Percentiles rank a stretch among this genome's conserved stretches.
Evolutionary conservation across 2,113 vertebrate species (phyloP).

Genomic region (Tetrax tetrax): DNA sequence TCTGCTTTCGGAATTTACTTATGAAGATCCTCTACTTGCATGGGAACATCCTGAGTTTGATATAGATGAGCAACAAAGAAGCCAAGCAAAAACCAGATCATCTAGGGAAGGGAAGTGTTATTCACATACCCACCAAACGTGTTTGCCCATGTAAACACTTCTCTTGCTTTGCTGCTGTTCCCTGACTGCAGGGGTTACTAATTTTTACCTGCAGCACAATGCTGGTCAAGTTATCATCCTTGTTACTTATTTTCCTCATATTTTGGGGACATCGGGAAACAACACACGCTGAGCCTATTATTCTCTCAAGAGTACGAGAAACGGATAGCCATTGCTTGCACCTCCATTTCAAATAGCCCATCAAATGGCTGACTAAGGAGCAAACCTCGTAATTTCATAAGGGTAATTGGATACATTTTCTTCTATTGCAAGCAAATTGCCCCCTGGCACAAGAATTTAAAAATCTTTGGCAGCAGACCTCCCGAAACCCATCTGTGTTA

Average conservation of each 20-base stretch:
- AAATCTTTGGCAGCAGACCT: constrained; percentile 67
- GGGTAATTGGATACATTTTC: constrained; percentile 66
- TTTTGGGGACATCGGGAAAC: neutral
- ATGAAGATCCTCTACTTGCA: neutral
- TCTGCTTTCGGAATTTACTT: neutral
- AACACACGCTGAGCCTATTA: neutral
- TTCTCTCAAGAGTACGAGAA: neutral
- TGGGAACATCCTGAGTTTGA: neutral
- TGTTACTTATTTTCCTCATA: neutral
- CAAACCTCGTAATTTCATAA: constrained; percentile 57
- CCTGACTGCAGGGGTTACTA: neutral
- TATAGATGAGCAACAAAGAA: neutral
- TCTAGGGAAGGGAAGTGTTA: neutral
- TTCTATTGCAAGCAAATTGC: constrained; percentile 61
- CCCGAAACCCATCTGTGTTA: constrained; percentile 71
- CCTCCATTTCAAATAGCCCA: constrained; percentile 39
- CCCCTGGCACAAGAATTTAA: constrained; percentile 54
- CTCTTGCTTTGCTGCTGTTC: neutral
- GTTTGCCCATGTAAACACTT: accelerated
- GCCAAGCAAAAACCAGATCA: neutral
- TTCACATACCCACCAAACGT: neutral
- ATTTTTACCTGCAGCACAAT: neutral
- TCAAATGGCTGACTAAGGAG: constrained; percentile 55
- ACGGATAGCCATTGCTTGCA: neutral
- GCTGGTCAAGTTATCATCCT: neutral